Base-by-base conservation (phyloP, 1,140 invertebrate species). In the Chrysomallon squamiferum region DNA sequence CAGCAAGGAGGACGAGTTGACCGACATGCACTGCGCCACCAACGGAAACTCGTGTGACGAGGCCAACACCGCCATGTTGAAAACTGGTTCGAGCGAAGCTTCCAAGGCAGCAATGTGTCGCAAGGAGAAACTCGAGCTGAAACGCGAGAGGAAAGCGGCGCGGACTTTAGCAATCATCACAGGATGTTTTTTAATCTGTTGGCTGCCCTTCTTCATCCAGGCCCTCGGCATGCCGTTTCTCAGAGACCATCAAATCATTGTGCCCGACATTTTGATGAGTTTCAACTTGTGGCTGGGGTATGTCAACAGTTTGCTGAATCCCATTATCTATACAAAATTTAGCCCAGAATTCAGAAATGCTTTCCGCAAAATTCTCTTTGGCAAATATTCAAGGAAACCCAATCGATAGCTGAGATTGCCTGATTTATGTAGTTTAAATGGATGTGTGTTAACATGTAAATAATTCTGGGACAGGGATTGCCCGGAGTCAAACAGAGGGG, bases 111-210 rank as follows among this genome's bases (percentile, higher is more conserved):
- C 18, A 9, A 57, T 49, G 54, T 57, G 60, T 41, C 58, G 68
- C 27, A 62, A 68, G 43, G 84, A 85, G 65, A 85, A 85, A 71
- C 65, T 87, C 32, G 87, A 87, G 65, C 79, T 82, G 57, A 85
- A 84, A 64, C 66, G 87, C n/a, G 87, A 87, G 64, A 67, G 86
- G 30, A 87, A 87, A 74, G 87, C 87, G 0, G 85, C 86, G 0
- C 76, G 87, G 62, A 87, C 86, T 15, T 69, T 88, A 22, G 85
- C 83, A 13, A 86, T 87, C 22, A 86, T 87, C 15, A 87, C 86
- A 18, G 84, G 85, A 56, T 74, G 73, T 35, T 86, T 84, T 68
- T 72, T 85, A 9, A 62, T 82, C 18, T 86, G 85, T 61, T 86
- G 85, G 85, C 66, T 86, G 58, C 85, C 85, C 41, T 86, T 86